Percentiles rank a stretch among this genome's conserved stretches.
phyloP scores from a whole-genome alignment of 2,888 invertebrate species.

The Eilema caniola region DNA sequence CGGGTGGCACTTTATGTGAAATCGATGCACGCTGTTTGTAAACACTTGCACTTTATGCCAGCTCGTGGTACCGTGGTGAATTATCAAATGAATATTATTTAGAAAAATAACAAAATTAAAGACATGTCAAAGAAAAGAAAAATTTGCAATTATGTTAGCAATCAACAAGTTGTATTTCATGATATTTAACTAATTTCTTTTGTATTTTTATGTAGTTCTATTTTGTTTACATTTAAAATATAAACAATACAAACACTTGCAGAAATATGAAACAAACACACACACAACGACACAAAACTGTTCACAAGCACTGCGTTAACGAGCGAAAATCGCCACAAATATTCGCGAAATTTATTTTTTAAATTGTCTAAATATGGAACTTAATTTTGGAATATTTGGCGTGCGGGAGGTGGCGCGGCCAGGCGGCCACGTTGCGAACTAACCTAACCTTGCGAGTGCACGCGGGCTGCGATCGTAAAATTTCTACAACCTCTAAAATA shows the following conservation, averaged over 20 bases:
- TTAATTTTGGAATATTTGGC: conserved; percentile 57
- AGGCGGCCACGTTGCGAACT: conserved; percentile 83
- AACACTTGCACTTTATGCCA: conserved; percentile 73
- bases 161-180: conserved; percentile 61
- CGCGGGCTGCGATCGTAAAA: conserved; percentile 69
- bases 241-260: not conserved
- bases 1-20: conserved; percentile 80
- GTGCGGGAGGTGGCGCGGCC: conserved; percentile 76
- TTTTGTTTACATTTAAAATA: not conserved
- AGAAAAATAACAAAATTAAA: not conserved
- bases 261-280: not conserved
- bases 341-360: conserved; percentile 16
- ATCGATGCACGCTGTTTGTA: conserved; percentile 86
- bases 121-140: not conserved
- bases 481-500: conserved; percentile 50
- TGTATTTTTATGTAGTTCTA: not conserved
- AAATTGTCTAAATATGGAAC: conserved; percentile 32
- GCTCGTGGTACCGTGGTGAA: conserved; percentile 1
- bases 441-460: conserved; percentile 82
- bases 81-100: conserved; percentile 3
- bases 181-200: not conserved
- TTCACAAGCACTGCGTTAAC: conserved; percentile 27
- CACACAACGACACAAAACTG: conserved; percentile 8
- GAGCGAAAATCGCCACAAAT: not conserved
- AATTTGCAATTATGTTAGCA: conserved; percentile 1